Conservation (phyloP, 1,140 invertebrate species). For the Microplitis demolitor region DNA sequence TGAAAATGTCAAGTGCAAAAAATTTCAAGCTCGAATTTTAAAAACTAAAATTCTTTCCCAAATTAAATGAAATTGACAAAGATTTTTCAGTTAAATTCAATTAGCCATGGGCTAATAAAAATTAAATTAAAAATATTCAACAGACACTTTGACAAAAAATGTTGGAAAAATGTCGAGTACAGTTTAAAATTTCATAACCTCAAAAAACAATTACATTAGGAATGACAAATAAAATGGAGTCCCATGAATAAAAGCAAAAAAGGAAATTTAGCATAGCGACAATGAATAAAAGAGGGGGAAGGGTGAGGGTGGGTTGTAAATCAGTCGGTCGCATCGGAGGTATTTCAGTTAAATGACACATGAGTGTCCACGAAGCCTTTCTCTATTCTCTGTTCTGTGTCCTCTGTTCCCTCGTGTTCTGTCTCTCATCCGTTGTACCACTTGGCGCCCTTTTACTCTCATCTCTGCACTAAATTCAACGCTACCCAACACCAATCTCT, state of each 20-base stretch:
- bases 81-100: no score
- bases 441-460: slow-evolving; percentile 24
- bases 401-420: slow-evolving; percentile 8
- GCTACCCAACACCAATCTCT: no score
- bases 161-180: neutral
- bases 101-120: slow-evolving; percentile 1
- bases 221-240: neutral
- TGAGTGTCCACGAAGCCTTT: slow-evolving; percentile 40
- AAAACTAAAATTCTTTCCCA: no score
- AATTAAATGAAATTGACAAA: no score
- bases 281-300: slow-evolving; percentile 1
- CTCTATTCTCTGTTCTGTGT: slow-evolving; percentile 26
- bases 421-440: neutral
- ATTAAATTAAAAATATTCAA: neutral
- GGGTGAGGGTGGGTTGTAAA: slow-evolving; percentile 45
- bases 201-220: neutral
- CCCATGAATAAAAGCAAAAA: neutral
- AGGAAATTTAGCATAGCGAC: slow-evolving; percentile 13
- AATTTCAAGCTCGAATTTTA: no score
- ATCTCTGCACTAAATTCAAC: no score
- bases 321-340: slow-evolving; percentile 57
- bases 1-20: no score
- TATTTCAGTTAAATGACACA: slow-evolving; percentile 61
- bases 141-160: neutral
- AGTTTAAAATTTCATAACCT: no score